phyloP scores from a whole-genome alignment of 2,113 vertebrate species.

The Polypterus bichir region DNA sequence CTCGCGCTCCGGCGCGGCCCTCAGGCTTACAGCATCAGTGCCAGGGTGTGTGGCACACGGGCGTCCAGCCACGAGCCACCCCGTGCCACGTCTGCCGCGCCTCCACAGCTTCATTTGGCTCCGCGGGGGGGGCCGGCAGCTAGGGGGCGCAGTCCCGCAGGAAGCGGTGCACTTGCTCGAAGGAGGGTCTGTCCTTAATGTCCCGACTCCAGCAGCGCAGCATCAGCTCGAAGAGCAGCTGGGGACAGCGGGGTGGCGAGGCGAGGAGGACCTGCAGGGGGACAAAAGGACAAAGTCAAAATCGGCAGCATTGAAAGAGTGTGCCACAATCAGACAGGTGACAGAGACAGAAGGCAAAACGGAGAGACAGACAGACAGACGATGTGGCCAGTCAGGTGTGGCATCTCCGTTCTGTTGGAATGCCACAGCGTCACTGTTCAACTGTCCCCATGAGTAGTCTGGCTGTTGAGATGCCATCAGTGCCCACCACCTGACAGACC shows the following conservation, averaged over 20 bases:
- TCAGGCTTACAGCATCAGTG: slow-evolving; percentile 14
- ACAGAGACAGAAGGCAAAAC: too few species aligned
- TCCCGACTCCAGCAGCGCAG: slow-evolving; percentile 67
- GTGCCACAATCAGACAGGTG: background rate
- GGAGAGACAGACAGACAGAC: too few species aligned
- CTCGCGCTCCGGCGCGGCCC: slow-evolving; percentile 24
- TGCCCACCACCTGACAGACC: too few species aligned
- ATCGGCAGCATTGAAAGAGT: background rate
- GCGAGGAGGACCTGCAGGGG: slow-evolving; percentile 54
- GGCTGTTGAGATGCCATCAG: too few species aligned
- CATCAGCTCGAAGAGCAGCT: slow-evolving; percentile 65
- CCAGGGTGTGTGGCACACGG: slow-evolving; percentile 20
- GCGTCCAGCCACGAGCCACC: slow-evolving; percentile 12
- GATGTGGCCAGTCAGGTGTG: too few species aligned
- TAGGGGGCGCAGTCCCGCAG: slow-evolving; percentile 59
- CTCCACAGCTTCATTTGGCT: slow-evolving; percentile 5
- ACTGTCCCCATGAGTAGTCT: too few species aligned
- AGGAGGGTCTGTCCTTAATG: slow-evolving; percentile 53
- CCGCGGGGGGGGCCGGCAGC: slow-evolving; percentile 26
- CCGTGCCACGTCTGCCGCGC: slow-evolving; percentile 12
- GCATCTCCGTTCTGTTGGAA: too few species aligned
- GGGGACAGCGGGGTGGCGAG: slow-evolving; percentile 56
- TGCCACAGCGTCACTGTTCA: too few species aligned
- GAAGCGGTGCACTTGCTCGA: slow-evolving; percentile 56
- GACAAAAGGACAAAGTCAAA: background rate